Conservation (phyloP, 2,113 vertebrate genomes). For the Sinosuthora webbiana region DNA sequence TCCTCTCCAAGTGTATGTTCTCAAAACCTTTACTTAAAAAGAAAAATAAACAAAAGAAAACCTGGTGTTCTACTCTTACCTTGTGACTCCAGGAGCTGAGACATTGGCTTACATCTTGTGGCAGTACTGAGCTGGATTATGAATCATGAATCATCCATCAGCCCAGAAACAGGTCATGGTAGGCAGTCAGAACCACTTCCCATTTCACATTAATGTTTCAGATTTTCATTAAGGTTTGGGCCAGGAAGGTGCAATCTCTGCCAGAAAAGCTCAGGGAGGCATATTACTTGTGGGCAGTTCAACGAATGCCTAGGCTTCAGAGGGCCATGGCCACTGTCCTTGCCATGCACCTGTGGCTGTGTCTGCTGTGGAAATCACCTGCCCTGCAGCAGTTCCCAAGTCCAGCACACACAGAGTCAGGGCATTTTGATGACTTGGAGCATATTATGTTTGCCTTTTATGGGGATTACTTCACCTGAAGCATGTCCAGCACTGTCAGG, state of each 20-base stretch:
- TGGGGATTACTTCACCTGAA: neutral
- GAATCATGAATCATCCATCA: neutral
- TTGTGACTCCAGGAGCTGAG: neutral
- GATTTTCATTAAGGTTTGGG: neutral
- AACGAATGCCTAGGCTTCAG: fast-evolving
- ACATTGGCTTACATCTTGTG: neutral
- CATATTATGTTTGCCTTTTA: neutral
- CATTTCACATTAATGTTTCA: neutral
- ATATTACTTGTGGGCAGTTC: neutral
- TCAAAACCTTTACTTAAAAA: neutral
- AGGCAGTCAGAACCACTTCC: neutral
- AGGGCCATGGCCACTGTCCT: neutral
- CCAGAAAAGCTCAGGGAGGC: neutral
- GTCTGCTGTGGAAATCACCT: neutral
- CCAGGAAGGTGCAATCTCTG: neutral
- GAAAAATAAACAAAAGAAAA: neutral
- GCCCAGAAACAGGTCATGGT: neutral
- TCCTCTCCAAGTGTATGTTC: neutral
- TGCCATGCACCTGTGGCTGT: neutral
- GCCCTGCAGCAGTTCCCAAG: neutral
- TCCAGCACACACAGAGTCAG: fast-evolving
- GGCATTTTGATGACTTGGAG: neutral
- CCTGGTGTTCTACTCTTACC: neutral
- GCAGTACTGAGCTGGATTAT: neutral
- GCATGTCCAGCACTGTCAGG: neutral